phyloP scores from a whole-genome alignment of 2,113 vertebrate genomes.

The Fregata magnificens region DNA sequence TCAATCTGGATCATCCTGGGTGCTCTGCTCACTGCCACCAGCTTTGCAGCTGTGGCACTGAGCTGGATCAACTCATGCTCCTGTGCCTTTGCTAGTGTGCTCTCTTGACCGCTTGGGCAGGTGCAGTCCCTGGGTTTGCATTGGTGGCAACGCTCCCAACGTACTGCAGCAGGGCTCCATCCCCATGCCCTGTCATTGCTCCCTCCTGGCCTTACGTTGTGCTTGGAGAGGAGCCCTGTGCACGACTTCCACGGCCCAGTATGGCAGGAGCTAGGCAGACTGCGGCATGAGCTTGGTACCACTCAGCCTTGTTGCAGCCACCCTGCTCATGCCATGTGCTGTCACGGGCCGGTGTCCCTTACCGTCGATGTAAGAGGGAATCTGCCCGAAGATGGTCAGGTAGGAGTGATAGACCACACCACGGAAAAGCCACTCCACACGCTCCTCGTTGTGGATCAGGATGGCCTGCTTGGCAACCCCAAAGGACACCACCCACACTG shows the following conservation, averaged over 20 bases:
- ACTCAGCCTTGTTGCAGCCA: neutral
- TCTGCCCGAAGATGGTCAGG: conserved; percentile 90
- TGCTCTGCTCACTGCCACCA: neutral
- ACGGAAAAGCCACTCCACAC: conserved; percentile 89
- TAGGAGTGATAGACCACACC: conserved; percentile 94
- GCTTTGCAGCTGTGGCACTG: neutral
- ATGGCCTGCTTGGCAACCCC: conserved; percentile 96
- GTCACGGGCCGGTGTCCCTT: neutral
- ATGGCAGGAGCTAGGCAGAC: neutral
- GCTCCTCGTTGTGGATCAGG: conserved; percentile 90
- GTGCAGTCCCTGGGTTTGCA: neutral
- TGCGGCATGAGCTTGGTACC: rapidly evolving
- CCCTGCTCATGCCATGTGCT: rapidly evolving
- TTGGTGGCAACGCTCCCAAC: rapidly evolving
- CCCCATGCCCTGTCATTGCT: neutral
- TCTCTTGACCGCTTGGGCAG: neutral
- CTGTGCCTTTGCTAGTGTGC: neutral
- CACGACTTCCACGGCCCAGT: neutral
- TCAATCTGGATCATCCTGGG: neutral
- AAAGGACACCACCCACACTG: conserved; percentile 95
- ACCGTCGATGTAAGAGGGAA: conserved; percentile 90
- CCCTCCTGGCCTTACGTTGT: neutral
- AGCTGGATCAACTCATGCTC: neutral
- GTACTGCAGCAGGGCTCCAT: neutral
- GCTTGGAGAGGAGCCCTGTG: neutral